Evolutionary conservation across 2,113 vertebrate genomes (phyloP).

Genomic region (Promerops cafer): DNA sequence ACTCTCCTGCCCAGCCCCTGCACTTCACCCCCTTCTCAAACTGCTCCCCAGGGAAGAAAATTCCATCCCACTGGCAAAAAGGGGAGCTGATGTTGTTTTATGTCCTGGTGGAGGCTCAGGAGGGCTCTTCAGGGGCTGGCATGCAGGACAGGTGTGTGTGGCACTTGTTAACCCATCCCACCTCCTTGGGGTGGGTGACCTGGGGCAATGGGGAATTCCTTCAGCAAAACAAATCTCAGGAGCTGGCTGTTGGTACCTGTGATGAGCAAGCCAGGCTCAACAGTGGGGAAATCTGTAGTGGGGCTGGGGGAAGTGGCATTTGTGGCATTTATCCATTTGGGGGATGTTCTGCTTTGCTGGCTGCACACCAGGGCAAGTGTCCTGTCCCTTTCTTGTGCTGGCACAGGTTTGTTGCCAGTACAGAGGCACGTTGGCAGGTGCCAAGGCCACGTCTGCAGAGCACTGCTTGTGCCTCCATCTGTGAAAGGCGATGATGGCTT

Average conservation of each 20-base stretch:
- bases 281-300: not conserved
- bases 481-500: not conserved
- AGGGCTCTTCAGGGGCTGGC: not conserved
- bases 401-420: not conserved
- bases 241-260: accelerated
- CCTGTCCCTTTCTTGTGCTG: not conserved
- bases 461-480: not conserved
- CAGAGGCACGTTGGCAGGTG: accelerated
- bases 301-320: not conserved
- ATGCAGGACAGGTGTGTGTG: not conserved
- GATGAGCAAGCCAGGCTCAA: not conserved
- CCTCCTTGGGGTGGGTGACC: not conserved
- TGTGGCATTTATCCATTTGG: not conserved
- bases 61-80: not conserved
- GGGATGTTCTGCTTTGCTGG: not conserved
- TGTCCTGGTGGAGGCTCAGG: not conserved
- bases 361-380: not conserved
- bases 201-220: not conserved
- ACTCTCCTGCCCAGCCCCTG: constrained; percentile 12
- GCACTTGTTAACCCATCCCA: not conserved
- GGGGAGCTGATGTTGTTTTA: not conserved
- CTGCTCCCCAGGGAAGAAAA: not conserved
- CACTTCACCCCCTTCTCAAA: not conserved
- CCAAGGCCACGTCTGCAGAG: not conserved
- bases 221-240: not conserved